Evolutionary conservation across 2,113 vertebrate species (phyloP).

Genomic region (Ramphastos sulfuratus): DNA sequence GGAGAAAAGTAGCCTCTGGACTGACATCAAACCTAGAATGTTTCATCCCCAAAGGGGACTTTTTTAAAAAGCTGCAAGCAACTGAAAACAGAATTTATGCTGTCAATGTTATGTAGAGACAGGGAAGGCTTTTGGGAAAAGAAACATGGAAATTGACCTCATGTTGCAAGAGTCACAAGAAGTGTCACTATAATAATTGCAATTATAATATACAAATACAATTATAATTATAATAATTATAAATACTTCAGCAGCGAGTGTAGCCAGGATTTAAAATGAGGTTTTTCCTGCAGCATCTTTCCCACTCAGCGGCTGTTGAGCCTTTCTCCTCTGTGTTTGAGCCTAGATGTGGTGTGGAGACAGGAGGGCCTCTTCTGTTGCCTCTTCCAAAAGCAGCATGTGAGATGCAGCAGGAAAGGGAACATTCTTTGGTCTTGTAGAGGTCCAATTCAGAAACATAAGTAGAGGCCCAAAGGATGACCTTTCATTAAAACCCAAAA

Average conservation of each 20-base stretch:
- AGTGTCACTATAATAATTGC: not conserved
- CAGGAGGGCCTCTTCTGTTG: not conserved
- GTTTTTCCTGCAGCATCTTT: not conserved
- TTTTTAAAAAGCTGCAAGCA: not conserved
- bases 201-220: no score
- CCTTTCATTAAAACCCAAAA: not conserved
- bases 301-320: not conserved
- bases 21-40: not conserved
- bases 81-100: conserved; percentile 9
- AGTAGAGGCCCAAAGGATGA: not conserved
- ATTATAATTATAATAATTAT: not conserved
- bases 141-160: not conserved
- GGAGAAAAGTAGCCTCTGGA: not conserved
- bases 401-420: not conserved
- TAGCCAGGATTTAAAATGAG: not conserved
- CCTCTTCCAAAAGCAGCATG: not conserved
- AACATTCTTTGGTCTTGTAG: not conserved
- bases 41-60: not conserved
- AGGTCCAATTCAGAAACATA: not conserved
- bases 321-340: not conserved
- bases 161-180: not conserved
- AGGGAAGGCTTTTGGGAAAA: not conserved
- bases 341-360: not conserved
- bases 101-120: not conserved
- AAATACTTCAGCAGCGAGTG: not conserved